Evolutionary conservation across 2,797 vertebrate genomes (phyloP).

Genomic region (Iguana delicatissima): DNA sequence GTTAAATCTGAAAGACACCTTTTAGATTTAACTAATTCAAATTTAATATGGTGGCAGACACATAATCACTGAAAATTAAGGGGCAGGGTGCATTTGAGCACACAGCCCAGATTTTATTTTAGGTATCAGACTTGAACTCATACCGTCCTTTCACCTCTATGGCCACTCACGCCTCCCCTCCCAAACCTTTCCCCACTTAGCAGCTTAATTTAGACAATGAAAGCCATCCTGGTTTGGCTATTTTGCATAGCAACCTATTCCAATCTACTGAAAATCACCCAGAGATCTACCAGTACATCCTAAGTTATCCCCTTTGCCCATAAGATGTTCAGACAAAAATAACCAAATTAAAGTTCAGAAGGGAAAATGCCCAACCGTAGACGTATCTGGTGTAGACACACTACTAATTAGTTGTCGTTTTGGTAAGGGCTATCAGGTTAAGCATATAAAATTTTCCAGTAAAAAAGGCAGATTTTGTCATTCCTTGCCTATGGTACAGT

Average conservation of each 20-base stretch:
- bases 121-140: background rate
- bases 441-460: conserved; percentile 75
- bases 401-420: conserved; percentile 67
- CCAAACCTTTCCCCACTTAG: background rate
- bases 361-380: conserved; percentile 53
- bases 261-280: too few relatives aligned
- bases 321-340: conserved; percentile 44
- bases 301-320: background rate
- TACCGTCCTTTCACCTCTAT: background rate
- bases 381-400: conserved; percentile 64
- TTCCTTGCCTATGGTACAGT: conserved; percentile 72
- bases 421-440: conserved; percentile 66
- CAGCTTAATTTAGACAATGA: background rate
- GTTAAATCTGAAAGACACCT: too few relatives aligned
- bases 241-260: too few relatives aligned
- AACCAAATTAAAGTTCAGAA: conserved; percentile 42
- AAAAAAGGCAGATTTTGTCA: conserved; percentile 74
- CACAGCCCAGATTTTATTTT: background rate
- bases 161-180: background rate
- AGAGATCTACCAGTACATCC: too few relatives aligned
- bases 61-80: background rate
- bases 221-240: background rate
- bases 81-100: background rate
- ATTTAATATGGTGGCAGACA: background rate
- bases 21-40: background rate